Conservation (phyloP, 1,140 invertebrate genomes). For the Cecropterus lyciades region DNA sequence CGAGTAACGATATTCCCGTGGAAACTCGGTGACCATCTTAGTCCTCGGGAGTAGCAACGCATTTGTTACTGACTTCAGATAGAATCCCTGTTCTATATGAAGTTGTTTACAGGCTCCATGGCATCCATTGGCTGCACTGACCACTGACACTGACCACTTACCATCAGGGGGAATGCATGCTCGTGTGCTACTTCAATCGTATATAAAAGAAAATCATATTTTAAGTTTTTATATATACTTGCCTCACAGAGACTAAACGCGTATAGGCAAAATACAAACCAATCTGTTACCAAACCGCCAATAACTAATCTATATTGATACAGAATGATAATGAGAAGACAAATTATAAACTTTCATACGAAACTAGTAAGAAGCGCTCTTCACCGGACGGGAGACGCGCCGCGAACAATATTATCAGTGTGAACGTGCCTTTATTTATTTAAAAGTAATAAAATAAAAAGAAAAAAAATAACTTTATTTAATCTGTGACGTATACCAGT, state of each 20-base stretch:
- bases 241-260: constrained; percentile 28
- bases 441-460: neutral
- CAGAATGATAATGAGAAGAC: constrained; percentile 47
- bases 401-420: constrained; percentile 12
- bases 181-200: too few species aligned
- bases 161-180: too few species aligned
- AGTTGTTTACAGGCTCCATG: too few species aligned
- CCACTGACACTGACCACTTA: too few species aligned
- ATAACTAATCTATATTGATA: constrained; percentile 42
- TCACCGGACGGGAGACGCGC: constrained; percentile 35
- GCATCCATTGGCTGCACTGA: too few species aligned
- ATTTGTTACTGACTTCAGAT: too few species aligned
- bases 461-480: neutral
- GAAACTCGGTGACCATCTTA: too few species aligned
- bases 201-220: too few species aligned
- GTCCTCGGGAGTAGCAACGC: too few species aligned
- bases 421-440: constrained; percentile 15
- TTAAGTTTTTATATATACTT: too few species aligned
- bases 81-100: too few species aligned
- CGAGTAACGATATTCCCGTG: too few species aligned
- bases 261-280: constrained; percentile 17
- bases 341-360: constrained; percentile 48
- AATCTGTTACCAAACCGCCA: neutral
- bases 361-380: constrained; percentile 46
- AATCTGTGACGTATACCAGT: neutral